phyloP scores from a whole-genome alignment of 2,797 vertebrate species.

The Echeneis naucrates region DNA sequence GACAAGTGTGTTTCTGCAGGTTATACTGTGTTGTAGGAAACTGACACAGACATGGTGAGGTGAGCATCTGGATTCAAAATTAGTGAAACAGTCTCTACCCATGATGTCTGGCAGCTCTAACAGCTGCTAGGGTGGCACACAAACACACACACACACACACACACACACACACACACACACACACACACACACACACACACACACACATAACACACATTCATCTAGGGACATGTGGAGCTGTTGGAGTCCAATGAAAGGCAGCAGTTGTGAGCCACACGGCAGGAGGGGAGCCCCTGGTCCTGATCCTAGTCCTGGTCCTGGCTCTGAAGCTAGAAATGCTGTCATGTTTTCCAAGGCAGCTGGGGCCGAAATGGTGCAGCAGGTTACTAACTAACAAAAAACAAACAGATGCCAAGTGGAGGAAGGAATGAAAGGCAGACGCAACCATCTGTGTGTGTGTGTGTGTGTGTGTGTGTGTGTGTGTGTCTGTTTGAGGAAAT shows the following conservation, averaged over 20 bases:
- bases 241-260: slow-evolving; percentile 40
- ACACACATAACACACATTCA: slow-evolving; percentile 23
- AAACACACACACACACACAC: slow-evolving; percentile 6
- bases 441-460: too few relatives aligned
- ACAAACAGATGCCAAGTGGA: slow-evolving; percentile 60
- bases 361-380: slow-evolving; percentile 38
- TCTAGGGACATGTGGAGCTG: slow-evolving; percentile 64
- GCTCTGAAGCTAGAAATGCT: slow-evolving; percentile 60
- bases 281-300: slow-evolving; percentile 53
- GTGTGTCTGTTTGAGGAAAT: slow-evolving; percentile 32
- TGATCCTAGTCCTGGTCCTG: too few relatives aligned
- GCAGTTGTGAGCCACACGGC: slow-evolving; percentile 59
- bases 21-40: slow-evolving; percentile 20
- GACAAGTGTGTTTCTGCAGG: slow-evolving; percentile 28
- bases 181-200: slow-evolving; percentile 12
- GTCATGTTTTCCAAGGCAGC: slow-evolving; percentile 78
- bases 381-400: slow-evolving; percentile 42
- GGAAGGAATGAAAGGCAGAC: slow-evolving; percentile 29
- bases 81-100: slow-evolving; percentile 66
- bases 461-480: slow-evolving; percentile 11
- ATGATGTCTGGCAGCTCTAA: slow-evolving; percentile 51
- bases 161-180: slow-evolving; percentile 28
- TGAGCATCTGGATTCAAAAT: slow-evolving; percentile 61
- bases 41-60: slow-evolving; percentile 5
- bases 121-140: slow-evolving; percentile 63